phyloP scores from a whole-genome alignment of 2,113 vertebrate species.

The Rhineura floridana region DNA sequence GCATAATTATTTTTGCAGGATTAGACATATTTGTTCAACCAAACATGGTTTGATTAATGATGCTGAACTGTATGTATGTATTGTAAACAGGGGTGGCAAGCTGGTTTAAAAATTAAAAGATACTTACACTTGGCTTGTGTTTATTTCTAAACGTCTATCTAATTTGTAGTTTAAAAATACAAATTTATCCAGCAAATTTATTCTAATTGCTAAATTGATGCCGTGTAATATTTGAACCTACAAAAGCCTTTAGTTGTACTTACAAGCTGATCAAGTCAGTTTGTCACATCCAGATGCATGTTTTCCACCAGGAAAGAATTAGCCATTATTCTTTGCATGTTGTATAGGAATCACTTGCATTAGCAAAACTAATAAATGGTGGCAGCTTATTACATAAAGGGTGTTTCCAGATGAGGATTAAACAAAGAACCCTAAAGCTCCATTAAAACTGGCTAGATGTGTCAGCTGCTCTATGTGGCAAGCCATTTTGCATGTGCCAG shows the following conservation, averaged over 20 bases:
- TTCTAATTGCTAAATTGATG: neutral
- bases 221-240: neutral
- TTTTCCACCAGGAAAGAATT: neutral
- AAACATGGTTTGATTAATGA: constrained; percentile 17
- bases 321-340: neutral
- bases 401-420: too few relatives aligned
- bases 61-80: constrained; percentile 17
- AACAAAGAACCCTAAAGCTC: too few relatives aligned
- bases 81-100: constrained; percentile 8
- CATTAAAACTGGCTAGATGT: neutral
- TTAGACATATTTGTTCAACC: neutral
- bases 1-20: accelerated
- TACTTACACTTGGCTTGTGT: neutral
- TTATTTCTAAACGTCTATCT: neutral
- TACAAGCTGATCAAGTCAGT: neutral
- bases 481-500: neutral
- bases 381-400: neutral
- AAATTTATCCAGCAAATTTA: too few relatives aligned
- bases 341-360: neutral
- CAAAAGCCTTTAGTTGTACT: neutral
- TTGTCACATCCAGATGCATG: neutral
- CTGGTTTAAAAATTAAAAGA: neutral
- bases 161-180: neutral
- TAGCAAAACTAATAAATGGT: neutral
- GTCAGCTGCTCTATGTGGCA: neutral